A percentile compares a stretch with the other conserved stretches of the same genome.
Conservation (phyloP, 2,888 invertebrate species). For the Notodonta ziczac region DNA sequence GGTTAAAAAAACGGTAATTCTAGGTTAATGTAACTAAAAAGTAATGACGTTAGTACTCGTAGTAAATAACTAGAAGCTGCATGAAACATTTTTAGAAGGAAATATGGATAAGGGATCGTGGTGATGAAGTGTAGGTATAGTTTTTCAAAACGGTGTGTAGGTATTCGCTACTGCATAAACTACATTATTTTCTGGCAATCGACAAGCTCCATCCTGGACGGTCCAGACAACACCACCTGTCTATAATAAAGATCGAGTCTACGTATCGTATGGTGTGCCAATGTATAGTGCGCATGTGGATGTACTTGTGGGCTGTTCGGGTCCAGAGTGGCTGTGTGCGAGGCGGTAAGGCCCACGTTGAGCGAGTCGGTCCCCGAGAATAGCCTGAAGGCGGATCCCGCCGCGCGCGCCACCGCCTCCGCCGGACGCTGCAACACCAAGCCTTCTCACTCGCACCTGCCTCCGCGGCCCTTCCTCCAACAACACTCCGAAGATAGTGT, state of each 20-base stretch:
- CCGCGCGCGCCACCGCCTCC: slow-evolving; percentile 91
- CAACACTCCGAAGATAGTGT: neutral
- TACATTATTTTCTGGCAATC: slow-evolving; percentile 6
- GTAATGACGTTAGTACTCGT: neutral
- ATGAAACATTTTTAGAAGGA: neutral
- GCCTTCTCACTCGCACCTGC: slow-evolving; percentile 47
- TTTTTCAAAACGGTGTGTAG: neutral
- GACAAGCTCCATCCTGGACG: neutral
- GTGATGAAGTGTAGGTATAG: neutral
- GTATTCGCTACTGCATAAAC: slow-evolving; percentile 10
- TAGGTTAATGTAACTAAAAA: no score
- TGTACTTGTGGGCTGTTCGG: slow-evolving; percentile 81
- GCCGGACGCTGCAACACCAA: slow-evolving; percentile 87
- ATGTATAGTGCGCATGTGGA: slow-evolving; percentile 45
- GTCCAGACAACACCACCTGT: neutral
- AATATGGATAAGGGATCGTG: neutral
- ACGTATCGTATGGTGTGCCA: slow-evolving; percentile 49
- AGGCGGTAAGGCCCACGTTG: slow-evolving; percentile 88
- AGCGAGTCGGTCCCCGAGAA: slow-evolving; percentile 90
- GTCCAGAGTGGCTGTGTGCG: slow-evolving; percentile 83
- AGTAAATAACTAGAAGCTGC: no score
- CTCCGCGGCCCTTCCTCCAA: neutral
- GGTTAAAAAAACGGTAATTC: no score
- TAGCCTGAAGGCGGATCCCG: slow-evolving; percentile 91
- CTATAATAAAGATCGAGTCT: slow-evolving; percentile 38